Conservation (phyloP, 2,113 vertebrate species). For the Silurus glanis region DNA sequence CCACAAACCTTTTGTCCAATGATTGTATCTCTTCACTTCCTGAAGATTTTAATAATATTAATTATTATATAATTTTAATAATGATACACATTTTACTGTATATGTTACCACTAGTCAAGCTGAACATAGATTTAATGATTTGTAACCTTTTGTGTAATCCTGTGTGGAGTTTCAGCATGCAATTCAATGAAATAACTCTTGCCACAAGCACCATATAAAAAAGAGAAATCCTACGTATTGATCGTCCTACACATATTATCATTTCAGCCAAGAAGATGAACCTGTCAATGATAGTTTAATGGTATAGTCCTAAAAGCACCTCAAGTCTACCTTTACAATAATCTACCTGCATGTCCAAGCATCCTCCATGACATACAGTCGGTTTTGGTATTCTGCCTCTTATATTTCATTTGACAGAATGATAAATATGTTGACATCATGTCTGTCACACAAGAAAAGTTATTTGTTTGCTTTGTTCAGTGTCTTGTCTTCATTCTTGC, state of each 20-base stretch:
- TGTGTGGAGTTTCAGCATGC: not conserved
- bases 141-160: not conserved
- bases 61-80: not conserved
- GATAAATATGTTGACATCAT: constrained; percentile 68
- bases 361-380: constrained; percentile 52
- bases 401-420: constrained; percentile 65
- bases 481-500: constrained; percentile 56
- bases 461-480: constrained; percentile 63
- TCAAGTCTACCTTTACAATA: not conserved
- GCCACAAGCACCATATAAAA: not conserved
- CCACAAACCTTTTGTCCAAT: no score
- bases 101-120: no score
- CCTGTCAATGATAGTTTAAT: not conserved
- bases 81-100: not conserved
- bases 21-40: not conserved
- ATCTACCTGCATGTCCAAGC: not conserved
- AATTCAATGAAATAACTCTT: not conserved
- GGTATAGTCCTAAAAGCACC: not conserved
- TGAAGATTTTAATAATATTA: not conserved
- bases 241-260: not conserved
- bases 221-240: not conserved
- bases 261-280: not conserved
- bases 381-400: constrained; percentile 60
- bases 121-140: not conserved
- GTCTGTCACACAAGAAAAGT: constrained; percentile 71